These are phyloP conservation scores for Vollenhovia emeryi DNA, from an alignment of 1,140 invertebrate genomes.

Conservation along the genomic window DNA sequence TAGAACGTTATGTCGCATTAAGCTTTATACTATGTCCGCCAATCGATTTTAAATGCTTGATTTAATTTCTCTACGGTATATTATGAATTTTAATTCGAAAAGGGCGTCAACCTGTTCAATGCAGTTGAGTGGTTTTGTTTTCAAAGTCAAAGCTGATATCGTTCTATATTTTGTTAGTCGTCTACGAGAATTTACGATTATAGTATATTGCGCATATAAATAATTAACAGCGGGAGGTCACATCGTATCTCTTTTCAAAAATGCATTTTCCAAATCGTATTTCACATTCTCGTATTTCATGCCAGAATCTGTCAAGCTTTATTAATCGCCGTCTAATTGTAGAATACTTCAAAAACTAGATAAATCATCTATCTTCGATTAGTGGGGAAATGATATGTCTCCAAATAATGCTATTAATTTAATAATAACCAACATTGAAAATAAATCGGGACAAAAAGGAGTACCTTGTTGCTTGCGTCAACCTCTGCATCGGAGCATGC, in stretches of 20 bases:
- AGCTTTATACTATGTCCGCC: background rate
- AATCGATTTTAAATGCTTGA: background rate
- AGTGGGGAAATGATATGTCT: background rate
- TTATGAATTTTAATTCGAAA: constrained; percentile 3
- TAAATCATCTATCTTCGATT: background rate
- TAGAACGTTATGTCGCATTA: background rate
- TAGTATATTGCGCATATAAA: background rate
- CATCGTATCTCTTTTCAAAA: background rate
- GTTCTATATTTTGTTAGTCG: background rate
- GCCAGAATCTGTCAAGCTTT: background rate
- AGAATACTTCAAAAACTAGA: background rate
- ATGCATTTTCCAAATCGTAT: background rate
- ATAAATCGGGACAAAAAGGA: background rate
- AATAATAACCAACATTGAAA: constrained; percentile 41
- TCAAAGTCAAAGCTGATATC: background rate
- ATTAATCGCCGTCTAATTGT: background rate
- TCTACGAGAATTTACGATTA: background rate
- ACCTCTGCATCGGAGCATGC: background rate
- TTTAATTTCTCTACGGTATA: background rate
- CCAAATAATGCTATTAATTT: background rate
- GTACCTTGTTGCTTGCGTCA: constrained; percentile 30
- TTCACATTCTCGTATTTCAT: background rate
- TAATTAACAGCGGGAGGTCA: background rate
- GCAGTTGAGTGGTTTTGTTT: background rate
- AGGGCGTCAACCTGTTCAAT: background rate